These are phyloP conservation scores for Drosophila cognata DNA, from an alignment of 2,888 invertebrate species.

Conservation along the genomic window DNA sequence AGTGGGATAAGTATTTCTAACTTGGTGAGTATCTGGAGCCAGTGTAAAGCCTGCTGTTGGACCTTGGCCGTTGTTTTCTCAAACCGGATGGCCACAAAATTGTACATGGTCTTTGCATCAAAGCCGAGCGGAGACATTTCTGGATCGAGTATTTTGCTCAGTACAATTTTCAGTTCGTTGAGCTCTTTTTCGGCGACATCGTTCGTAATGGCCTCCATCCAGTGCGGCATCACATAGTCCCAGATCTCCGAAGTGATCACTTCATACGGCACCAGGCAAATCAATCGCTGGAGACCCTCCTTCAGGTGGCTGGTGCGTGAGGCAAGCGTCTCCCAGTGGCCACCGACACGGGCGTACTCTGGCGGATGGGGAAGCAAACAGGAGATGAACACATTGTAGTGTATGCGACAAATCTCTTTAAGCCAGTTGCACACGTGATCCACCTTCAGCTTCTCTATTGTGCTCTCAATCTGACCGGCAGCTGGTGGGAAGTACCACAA, in stretches of 20 bases:
- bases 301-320: slow-evolving; percentile 95
- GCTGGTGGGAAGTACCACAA: slow-evolving; percentile 52
- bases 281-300: slow-evolving; percentile 96
- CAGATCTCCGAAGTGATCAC: slow-evolving; percentile 98
- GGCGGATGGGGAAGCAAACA: slow-evolving; percentile 98
- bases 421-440: slow-evolving; percentile 98
- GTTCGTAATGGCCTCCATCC: slow-evolving; percentile 98
- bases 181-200: slow-evolving; percentile 96
- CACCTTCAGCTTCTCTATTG: slow-evolving; percentile 95
- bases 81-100: slow-evolving; percentile 95
- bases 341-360: slow-evolving; percentile 97
- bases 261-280: slow-evolving; percentile 98
- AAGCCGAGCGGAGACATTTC: slow-evolving; percentile 98
- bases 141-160: slow-evolving; percentile 97
- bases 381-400: slow-evolving; percentile 94
- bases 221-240: slow-evolving; percentile 99
- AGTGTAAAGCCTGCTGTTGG: slow-evolving; percentile 94
- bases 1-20: slow-evolving; percentile 96
- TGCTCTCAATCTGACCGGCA: slow-evolving; percentile 91
- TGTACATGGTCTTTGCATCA: slow-evolving; percentile 97
- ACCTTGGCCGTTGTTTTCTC: slow-evolving; percentile 91
- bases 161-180: slow-evolving; percentile 92
- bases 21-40: slow-evolving; percentile 94
- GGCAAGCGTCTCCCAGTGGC: slow-evolving; percentile 97
- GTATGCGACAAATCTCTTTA: slow-evolving; percentile 91